Base-by-base conservation (phyloP, 2,113 vertebrate genomes). In the Campylomormyrus numenius region DNA sequence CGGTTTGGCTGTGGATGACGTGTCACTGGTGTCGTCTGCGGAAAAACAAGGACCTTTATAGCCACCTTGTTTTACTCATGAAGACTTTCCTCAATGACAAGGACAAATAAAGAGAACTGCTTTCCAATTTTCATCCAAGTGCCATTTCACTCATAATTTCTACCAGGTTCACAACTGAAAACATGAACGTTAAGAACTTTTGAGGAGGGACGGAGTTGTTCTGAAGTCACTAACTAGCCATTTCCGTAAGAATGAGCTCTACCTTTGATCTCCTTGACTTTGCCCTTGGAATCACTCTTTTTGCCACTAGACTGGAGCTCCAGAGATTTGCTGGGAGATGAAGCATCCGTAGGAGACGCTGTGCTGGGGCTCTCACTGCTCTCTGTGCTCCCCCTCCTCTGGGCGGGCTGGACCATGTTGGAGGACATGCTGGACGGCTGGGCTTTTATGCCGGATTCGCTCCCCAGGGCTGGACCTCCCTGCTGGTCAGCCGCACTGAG, bases 391-490 rank as follows among this genome's bases (percentile, higher is more conserved):
- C 92, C 92, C 90, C 94, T 95, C 90, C 94, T 93, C 5, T 94
- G 93, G 88, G 95, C 92, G 91, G 96, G 92, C 93, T 95, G 89
- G 35, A 90, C 48, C 13, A 94, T 89, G 17, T 94, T 91, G 35
- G 96, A 96, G 89, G 95, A 94, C 88, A 94, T 93, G 83, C 95
- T 95, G 92, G 96, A 96, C 91, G 92, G 90, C 87, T 96, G 95
- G 3, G 94, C 93, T 90, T 94, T 94, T 88, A 94, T 94, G 90
- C 94, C 94, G 92, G 92, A 91, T 91, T 89, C 91, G 86, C 91
- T 91, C 89, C 93, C 90, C 89, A 90, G 88, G 56, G 94, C 93
- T 85, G 93, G 93, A 88, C 48, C 91, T 74, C 84, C 92, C 84
- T 0, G 89, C 87, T 93, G 91, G 88, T 90, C 93, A 66, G 1